phyloP scores from a whole-genome alignment of 2,113 vertebrate species.

The Leptodactylus fuscus region DNA sequence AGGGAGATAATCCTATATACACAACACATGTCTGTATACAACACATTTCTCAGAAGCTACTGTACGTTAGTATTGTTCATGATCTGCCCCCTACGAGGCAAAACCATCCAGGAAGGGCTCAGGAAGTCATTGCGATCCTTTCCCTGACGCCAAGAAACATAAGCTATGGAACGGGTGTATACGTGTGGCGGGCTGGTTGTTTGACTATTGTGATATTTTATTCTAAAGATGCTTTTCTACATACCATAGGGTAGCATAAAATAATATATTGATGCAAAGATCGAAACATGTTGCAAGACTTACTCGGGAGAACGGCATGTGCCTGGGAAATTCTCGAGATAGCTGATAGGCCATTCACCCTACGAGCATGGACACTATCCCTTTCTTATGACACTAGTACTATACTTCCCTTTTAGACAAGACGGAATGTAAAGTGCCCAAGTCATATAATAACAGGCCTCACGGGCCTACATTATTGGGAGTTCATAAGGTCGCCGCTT shows the following conservation, averaged over 20 bases:
- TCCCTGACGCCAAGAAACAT: conserved; percentile 9
- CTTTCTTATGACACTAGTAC: too few relatives aligned
- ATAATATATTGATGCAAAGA: background rate
- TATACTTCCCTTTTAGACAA: too few relatives aligned
- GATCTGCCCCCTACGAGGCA: conserved; percentile 12
- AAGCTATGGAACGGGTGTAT: background rate
- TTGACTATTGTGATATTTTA: background rate
- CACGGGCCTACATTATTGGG: too few relatives aligned
- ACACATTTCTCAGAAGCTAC: background rate
- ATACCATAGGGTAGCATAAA: background rate
- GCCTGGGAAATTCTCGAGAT: too few relatives aligned
- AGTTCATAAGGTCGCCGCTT: too few relatives aligned
- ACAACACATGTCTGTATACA: conserved; percentile 10
- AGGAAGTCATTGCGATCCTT: conserved; percentile 12
- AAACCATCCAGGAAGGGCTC: conserved; percentile 2
- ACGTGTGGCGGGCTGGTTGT: background rate
- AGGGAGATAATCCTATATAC: background rate
- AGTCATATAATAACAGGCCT: too few relatives aligned
- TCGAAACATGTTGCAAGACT: background rate
- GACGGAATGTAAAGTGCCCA: too few relatives aligned
- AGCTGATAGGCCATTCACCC: too few relatives aligned
- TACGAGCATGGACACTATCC: too few relatives aligned
- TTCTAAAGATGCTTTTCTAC: too few relatives aligned
- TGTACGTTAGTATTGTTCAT: conserved; percentile 39
- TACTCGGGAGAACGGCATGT: too few relatives aligned